Evolutionary conservation across 2,888 invertebrate genomes (phyloP).

Genomic region (Cheilosia variabilis): DNA sequence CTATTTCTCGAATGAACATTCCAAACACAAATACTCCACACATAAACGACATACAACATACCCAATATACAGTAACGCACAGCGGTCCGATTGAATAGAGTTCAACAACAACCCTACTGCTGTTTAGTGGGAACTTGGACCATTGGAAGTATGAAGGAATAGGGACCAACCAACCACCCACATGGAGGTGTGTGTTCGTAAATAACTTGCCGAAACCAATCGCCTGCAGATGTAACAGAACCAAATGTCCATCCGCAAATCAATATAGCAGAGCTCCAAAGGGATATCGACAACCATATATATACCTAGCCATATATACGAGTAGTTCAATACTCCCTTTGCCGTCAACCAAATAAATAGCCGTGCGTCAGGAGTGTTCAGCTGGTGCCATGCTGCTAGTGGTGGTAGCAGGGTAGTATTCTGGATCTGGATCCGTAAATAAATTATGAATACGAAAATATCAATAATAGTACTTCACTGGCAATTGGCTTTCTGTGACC

Average conservation of each 20-base stretch:
- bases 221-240: constrained; percentile 72
- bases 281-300: constrained; percentile 13
- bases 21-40: constrained; percentile 15
- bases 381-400: constrained; percentile 47
- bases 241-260: constrained; percentile 64
- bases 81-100: constrained; percentile 29
- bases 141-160: background rate
- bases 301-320: background rate
- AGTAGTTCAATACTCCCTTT: background rate
- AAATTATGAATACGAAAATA: constrained; percentile 75
- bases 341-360: constrained; percentile 62
- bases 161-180: background rate
- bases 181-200: constrained; percentile 57
- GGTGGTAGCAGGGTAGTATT: background rate
- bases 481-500: constrained; percentile 57
- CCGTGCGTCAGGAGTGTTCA: constrained; percentile 62
- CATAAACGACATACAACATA: background rate
- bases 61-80: constrained; percentile 11
- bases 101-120: constrained; percentile 10
- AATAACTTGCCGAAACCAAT: constrained; percentile 72
- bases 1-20: background rate
- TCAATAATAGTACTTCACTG: constrained; percentile 73
- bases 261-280: constrained; percentile 54
- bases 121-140: background rate
- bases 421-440: constrained; percentile 62